Conservation (phyloP, 1,140 invertebrate genomes). For the Apis florea region DNA sequence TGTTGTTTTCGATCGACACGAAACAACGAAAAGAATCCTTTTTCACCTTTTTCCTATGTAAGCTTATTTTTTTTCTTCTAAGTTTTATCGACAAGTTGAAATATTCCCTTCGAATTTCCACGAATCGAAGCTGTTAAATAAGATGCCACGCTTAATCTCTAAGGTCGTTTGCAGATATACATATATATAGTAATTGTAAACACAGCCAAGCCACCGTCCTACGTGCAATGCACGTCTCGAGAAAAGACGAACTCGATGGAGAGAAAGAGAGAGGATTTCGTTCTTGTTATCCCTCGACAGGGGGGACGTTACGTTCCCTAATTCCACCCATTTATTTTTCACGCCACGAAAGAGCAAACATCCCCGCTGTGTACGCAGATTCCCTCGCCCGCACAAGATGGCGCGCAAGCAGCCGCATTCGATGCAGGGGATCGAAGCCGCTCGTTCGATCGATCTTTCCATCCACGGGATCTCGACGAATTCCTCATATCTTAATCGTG, state of each 20-base stretch:
- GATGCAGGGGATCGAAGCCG: not conserved
- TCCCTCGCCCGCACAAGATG: not conserved
- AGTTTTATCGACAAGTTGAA: too few species aligned
- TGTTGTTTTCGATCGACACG: too few species aligned
- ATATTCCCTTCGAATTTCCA: too few species aligned
- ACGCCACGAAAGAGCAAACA: not conserved
- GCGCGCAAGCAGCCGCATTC: not conserved
- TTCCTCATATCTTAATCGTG: conserved; percentile 30
- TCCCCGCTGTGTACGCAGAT: not conserved
- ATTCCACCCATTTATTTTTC: not conserved
- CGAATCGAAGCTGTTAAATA: too few species aligned
- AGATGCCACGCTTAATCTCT: too few species aligned
- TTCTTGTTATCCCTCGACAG: not conserved
- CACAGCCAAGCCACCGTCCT: not conserved
- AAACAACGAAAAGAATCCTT: too few species aligned
- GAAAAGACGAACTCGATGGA: not conserved
- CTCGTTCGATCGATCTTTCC: conserved; percentile 50
- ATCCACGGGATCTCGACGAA: conserved; percentile 26
- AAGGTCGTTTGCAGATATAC: too few species aligned
- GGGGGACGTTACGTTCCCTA: not conserved
- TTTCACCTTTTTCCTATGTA: too few species aligned
- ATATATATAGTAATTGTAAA: not conserved
- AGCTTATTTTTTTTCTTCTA: too few species aligned
- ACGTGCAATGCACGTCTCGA: not conserved
- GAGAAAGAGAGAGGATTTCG: not conserved